phyloP scores from a whole-genome alignment of 2,888 invertebrate genomes.

The Thyatira batis region DNA sequence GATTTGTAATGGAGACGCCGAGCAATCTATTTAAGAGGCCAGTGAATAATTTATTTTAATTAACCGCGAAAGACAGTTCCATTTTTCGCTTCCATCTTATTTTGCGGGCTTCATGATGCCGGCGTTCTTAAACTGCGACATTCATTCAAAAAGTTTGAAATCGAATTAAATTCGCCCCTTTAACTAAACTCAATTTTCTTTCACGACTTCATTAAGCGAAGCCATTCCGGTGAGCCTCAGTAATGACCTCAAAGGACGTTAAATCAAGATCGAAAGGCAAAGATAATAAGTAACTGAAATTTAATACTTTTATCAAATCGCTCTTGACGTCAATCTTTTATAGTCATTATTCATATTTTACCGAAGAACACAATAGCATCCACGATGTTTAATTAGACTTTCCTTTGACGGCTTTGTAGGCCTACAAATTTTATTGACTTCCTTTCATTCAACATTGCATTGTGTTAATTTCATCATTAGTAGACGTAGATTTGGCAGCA shows the following conservation, averaged over 20 bases:
- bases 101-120: constrained; percentile 61
- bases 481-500: not conserved
- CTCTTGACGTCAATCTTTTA: constrained; percentile 58
- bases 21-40: constrained; percentile 64
- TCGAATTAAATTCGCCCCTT: constrained; percentile 81
- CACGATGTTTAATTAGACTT: constrained; percentile 45
- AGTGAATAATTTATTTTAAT: constrained; percentile 76
- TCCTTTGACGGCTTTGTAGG: constrained; percentile 28
- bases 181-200: constrained; percentile 81
- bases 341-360: constrained; percentile 45
- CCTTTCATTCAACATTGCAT: not conserved
- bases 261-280: constrained; percentile 77
- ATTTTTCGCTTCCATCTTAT: constrained; percentile 72
- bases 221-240: constrained; percentile 78
- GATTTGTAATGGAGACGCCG: constrained; percentile 61
- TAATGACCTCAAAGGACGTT: constrained; percentile 79
- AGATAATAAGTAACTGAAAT: constrained; percentile 76
- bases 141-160: constrained; percentile 79
- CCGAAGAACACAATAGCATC: constrained; percentile 34
- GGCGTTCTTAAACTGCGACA: constrained; percentile 68
- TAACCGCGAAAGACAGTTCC: constrained; percentile 66
- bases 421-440: constrained; percentile 22
- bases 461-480: not conserved
- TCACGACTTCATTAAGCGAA: constrained; percentile 80
- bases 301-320: constrained; percentile 74